Evolutionary conservation across 2,797 vertebrate species (phyloP).

Genomic region (Falco peregrinus): DNA sequence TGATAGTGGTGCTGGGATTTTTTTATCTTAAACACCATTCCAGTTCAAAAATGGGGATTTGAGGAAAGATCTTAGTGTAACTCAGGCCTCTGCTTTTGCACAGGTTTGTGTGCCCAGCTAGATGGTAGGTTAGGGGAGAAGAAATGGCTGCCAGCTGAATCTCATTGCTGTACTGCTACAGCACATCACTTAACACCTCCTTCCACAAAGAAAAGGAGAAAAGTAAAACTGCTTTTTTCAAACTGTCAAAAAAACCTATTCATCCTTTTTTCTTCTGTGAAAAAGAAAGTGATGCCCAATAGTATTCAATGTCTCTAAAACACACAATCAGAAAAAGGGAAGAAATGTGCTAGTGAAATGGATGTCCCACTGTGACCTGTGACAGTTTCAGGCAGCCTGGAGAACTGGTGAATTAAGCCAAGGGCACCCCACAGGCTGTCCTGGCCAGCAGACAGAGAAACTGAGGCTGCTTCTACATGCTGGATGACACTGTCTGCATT

Average conservation of each 20-base stretch:
- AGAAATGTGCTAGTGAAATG: not conserved
- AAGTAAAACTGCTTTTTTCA: not conserved
- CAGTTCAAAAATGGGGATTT: not conserved
- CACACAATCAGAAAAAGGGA: not conserved
- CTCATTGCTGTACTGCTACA: not conserved
- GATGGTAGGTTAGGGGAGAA: not conserved
- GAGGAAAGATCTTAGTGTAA: not conserved
- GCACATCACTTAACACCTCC: not conserved
- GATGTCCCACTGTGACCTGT: not conserved
- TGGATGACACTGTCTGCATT: not conserved
- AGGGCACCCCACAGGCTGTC: not conserved
- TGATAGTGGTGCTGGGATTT: not conserved
- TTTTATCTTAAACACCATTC: not conserved
- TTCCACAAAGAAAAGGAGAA: not conserved
- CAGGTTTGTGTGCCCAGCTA: not conserved
- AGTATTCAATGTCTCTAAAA: not conserved
- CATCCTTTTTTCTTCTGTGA: not conserved
- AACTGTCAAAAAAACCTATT: not conserved
- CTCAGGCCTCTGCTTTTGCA: not conserved
- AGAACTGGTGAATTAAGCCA: not conserved
- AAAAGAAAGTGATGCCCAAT: not conserved
- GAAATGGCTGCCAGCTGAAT: not conserved
- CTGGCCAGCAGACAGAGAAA: not conserved
- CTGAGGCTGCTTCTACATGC: fast-evolving
- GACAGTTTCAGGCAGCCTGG: not conserved